Evolutionary conservation across 2,888 invertebrate genomes (phyloP).

Genomic region (Cordilura impudica): DNA sequence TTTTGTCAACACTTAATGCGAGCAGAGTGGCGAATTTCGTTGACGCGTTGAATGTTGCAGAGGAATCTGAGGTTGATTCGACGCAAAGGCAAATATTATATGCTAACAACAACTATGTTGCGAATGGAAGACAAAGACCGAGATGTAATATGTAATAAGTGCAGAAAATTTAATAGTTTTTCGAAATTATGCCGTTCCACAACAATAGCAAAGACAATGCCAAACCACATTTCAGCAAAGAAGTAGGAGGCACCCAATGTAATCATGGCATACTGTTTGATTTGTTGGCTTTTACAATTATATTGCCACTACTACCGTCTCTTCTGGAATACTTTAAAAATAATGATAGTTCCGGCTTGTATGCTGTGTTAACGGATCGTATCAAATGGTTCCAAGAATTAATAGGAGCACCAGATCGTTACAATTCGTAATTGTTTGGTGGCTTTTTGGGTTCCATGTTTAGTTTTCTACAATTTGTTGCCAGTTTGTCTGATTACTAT

Average conservation of each 20-base stretch:
- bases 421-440: constrained; percentile 93
- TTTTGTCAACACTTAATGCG: no score
- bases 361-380: constrained; percentile 82
- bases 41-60: no score
- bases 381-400: constrained; percentile 86
- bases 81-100: no score
- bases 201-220: constrained; percentile 92
- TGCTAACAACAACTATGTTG: no score
- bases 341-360: constrained; percentile 84
- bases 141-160: no score
- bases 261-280: constrained; percentile 94
- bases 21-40: no score
- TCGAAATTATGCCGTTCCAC: constrained; percentile 93
- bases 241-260: constrained; percentile 92
- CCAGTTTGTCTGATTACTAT: no score
- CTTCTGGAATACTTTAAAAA: constrained; percentile 91
- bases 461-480: constrained; percentile 95
- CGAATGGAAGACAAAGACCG: no score
- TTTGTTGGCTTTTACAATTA: constrained; percentile 98
- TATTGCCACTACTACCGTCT: constrained; percentile 95
- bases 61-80: no score
- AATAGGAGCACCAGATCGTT: constrained; percentile 92
- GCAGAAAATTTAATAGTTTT: no score
- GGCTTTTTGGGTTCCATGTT: constrained; percentile 97
- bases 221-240: constrained; percentile 97